Evolutionary conservation across 2,888 invertebrate species (phyloP).

Genomic region (Hetaerina titia): DNA sequence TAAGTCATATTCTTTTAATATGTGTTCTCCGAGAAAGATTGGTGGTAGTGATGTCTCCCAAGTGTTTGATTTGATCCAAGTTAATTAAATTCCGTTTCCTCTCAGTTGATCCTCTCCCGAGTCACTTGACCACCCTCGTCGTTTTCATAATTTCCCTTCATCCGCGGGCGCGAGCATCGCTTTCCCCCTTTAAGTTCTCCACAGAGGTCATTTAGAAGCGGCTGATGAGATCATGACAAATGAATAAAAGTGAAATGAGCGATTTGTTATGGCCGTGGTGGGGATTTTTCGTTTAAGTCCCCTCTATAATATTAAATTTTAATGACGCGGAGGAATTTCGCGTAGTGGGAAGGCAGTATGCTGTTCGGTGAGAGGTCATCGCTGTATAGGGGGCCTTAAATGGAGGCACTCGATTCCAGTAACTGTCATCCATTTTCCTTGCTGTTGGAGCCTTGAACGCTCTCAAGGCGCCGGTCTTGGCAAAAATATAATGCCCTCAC

Average conservation of each 20-base stretch:
- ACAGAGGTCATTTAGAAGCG: background rate
- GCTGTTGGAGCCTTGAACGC: background rate
- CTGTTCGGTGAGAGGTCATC: background rate
- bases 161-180: background rate
- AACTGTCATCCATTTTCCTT: background rate
- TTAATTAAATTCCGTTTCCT: too few species aligned
- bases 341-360: background rate
- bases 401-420: background rate
- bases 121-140: background rate
- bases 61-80: too few species aligned
- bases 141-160: background rate
- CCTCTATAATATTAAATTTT: background rate
- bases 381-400: background rate
- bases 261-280: background rate
- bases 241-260: background rate
- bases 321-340: background rate
- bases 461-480: background rate
- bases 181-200: background rate
- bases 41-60: too few species aligned
- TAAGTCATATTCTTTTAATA: too few species aligned
- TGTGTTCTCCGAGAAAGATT: too few species aligned
- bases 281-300: background rate
- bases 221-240: background rate
- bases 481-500: background rate
- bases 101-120: too few species aligned